Percentiles rank a stretch among this genome's conserved stretches.
phyloP scores from a whole-genome alignment of 2,113 vertebrate genomes.

The Ariopsis seemanni region DNA sequence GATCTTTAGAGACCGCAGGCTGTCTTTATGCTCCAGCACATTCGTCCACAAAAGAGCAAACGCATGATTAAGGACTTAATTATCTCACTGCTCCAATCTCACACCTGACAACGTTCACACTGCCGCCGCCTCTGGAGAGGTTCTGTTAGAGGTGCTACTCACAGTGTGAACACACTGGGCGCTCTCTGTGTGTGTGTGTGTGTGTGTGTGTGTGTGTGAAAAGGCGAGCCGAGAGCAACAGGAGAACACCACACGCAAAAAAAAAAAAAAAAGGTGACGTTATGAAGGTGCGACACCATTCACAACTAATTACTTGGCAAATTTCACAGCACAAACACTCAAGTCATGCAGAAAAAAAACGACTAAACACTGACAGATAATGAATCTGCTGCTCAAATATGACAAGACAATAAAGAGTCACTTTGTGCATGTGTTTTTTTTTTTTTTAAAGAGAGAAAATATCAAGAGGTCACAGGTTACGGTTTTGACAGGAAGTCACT shows the following conservation, averaged over 20 bases:
- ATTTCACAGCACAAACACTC: constrained; percentile 43
- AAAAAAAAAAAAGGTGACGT: constrained; percentile 36
- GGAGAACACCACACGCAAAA: background rate
- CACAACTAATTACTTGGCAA: constrained; percentile 40
- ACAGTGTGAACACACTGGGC: constrained; percentile 13
- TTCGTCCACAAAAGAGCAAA: constrained; percentile 32
- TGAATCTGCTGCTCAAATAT: constrained; percentile 36
- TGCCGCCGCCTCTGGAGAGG: constrained; percentile 10
- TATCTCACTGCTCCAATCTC: constrained; percentile 25
- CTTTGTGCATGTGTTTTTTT: background rate
- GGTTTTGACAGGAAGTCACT: background rate
- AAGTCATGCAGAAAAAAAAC: constrained; percentile 39
- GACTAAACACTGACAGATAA: constrained; percentile 29
- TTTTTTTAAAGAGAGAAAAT: background rate
- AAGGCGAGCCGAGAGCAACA: background rate
- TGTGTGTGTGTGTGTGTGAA: background rate
- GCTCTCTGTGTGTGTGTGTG: background rate
- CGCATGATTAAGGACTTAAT: constrained; percentile 27
- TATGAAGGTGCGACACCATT: constrained; percentile 41
- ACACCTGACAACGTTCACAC: constrained; percentile 29
- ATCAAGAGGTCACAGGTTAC: background rate
- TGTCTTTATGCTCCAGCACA: constrained; percentile 21
- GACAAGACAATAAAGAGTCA: constrained; percentile 41
- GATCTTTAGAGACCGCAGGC: constrained; percentile 34
- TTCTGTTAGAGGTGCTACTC: constrained; percentile 38